Percentiles rank a stretch among this genome's conserved stretches.
Evolutionary conservation across 2,888 invertebrate genomes (phyloP).

Genomic region (Microdon myrmicae): DNA sequence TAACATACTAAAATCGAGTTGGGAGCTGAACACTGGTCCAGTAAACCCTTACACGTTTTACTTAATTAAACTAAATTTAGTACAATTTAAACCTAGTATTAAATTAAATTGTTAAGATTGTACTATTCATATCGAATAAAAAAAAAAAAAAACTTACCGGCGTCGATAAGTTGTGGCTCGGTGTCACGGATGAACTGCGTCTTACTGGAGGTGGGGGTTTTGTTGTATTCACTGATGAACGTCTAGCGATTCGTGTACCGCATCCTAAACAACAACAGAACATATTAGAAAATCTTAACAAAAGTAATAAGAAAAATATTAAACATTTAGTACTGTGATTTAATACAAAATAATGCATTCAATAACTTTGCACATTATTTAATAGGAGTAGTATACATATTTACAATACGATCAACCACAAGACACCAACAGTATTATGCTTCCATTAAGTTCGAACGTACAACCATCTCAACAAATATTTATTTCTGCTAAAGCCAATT

Average conservation of each 20-base stretch:
- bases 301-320: slow-evolving; percentile 8
- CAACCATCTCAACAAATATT: slow-evolving; percentile 35
- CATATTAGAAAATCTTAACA: slow-evolving; percentile 4
- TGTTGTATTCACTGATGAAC: slow-evolving; percentile 66
- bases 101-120: no score
- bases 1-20: no score
- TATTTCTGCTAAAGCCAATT: slow-evolving; percentile 28
- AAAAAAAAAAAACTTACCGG: no score
- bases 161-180: slow-evolving; percentile 61
- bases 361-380: slow-evolving; percentile 25
- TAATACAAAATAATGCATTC: slow-evolving; percentile 26
- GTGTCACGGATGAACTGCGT: slow-evolving; percentile 76
- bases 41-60: no score
- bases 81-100: no score
- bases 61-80: no score
- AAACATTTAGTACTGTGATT: slow-evolving; percentile 3
- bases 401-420: slow-evolving; percentile 44
- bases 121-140: no score
- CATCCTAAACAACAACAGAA: slow-evolving; percentile 55
- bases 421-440: slow-evolving; percentile 39
- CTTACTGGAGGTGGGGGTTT: slow-evolving; percentile 87
- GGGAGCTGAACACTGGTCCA: no score
- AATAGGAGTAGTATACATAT: slow-evolving; percentile 24
- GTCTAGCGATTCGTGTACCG: slow-evolving; percentile 64
- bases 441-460: slow-evolving; percentile 21